Evolutionary conservation across 2,888 invertebrate genomes (phyloP).

Genomic region (Cantharis rustica): DNA sequence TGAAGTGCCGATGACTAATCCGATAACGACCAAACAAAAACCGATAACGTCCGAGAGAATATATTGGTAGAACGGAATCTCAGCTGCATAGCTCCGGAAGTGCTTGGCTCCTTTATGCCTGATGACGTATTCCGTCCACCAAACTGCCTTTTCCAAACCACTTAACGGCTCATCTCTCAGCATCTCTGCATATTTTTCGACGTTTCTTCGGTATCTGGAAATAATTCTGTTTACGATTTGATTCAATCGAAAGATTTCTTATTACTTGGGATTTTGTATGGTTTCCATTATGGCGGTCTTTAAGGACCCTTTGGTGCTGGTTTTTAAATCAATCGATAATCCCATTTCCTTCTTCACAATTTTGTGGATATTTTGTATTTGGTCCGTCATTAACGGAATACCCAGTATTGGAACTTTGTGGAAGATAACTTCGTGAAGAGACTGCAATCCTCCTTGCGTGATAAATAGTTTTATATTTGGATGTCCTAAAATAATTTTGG

Average conservation of each 20-base stretch:
- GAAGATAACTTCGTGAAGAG: slow-evolving; percentile 36
- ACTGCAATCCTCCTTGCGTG: slow-evolving; percentile 36
- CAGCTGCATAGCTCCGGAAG: background rate
- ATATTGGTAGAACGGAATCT: background rate
- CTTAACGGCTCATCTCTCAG: background rate
- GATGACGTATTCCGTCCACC: background rate
- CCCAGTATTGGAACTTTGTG: slow-evolving; percentile 40
- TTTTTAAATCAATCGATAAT: slow-evolving; percentile 26
- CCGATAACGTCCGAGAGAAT: background rate
- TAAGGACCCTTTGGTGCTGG: slow-evolving; percentile 35
- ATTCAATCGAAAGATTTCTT: background rate
- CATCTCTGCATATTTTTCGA: background rate
- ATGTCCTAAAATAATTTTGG: slow-evolving; percentile 12
- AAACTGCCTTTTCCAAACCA: background rate
- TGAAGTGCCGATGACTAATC: background rate
- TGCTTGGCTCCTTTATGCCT: background rate
- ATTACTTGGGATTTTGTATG: slow-evolving; percentile 38
- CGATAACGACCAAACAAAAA: background rate
- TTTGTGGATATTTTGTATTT: slow-evolving; percentile 35
- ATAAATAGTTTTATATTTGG: slow-evolving; percentile 34
- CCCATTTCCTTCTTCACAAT: slow-evolving; percentile 35
- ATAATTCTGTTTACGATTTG: background rate
- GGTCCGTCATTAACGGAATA: slow-evolving; percentile 40
- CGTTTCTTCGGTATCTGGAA: background rate
- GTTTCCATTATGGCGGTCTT: slow-evolving; percentile 39